Conservation (phyloP, 1,140 invertebrate genomes). For the Cydia fagiglandana region DNA sequence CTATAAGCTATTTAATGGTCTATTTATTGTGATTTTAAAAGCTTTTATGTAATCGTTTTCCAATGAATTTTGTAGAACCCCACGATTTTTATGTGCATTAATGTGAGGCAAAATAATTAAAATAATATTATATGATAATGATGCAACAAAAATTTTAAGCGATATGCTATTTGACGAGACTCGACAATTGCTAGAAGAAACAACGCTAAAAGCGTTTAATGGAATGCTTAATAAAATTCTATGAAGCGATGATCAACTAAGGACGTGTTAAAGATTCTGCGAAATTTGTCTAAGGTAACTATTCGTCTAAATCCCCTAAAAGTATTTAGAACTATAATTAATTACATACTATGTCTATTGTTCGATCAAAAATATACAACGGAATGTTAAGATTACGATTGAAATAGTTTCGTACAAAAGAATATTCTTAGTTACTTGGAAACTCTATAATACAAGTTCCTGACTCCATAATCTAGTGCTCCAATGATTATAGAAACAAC, state of each 20-base stretch:
- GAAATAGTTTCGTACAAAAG: neutral
- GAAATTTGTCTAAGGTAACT: neutral
- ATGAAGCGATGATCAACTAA: neutral
- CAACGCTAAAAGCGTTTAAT: neutral
- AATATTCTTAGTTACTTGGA: neutral
- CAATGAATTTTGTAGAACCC: slow-evolving; percentile 33
- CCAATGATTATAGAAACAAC: neutral
- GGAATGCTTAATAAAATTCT: neutral
- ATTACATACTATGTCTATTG: neutral
- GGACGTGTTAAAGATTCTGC: slow-evolving; percentile 9
- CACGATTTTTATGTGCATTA: slow-evolving; percentile 49
- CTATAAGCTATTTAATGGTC: slow-evolving; percentile 30
- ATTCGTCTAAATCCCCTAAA: neutral
- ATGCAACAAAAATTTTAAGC: slow-evolving; percentile 42
- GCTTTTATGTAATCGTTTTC: slow-evolving; percentile 6
- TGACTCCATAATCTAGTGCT: neutral
- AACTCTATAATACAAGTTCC: neutral
- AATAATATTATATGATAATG: slow-evolving; percentile 51
- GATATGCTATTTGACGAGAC: slow-evolving; percentile 22
- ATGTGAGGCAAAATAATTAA: slow-evolving; percentile 69
- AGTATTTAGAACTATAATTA: neutral
- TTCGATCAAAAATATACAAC: neutral
- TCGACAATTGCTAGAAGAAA: slow-evolving; percentile 7
- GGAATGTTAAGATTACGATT: neutral
- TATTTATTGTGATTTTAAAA: slow-evolving; percentile 26